Evolutionary conservation across 2,113 vertebrate genomes (phyloP).

Genomic region (Clupea harengus): DNA sequence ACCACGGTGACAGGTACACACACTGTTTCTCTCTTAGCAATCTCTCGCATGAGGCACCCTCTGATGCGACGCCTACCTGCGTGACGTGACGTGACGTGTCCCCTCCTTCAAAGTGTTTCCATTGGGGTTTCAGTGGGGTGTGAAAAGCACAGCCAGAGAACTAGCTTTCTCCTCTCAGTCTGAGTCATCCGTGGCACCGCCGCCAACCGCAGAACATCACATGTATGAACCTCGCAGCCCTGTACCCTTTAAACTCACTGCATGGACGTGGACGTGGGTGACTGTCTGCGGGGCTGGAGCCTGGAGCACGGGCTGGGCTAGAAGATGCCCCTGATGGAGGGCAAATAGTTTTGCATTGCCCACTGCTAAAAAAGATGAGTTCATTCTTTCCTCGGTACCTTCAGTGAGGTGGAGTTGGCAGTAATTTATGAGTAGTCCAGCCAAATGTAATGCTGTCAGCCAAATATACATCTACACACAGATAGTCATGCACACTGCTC

Average conservation of each 20-base stretch:
- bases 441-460: background rate
- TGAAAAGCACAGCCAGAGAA: constrained; percentile 45
- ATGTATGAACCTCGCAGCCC: constrained; percentile 56
- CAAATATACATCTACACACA: background rate
- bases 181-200: constrained; percentile 62
- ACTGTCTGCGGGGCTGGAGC: background rate
- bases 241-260: constrained; percentile 24
- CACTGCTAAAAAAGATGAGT: background rate
- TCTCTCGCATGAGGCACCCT: background rate
- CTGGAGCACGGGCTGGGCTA: background rate
- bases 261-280: background rate
- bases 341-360: background rate
- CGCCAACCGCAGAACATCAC: constrained; percentile 57
- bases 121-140: constrained; percentile 39
- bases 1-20: too few relatives aligned
- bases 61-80: background rate
- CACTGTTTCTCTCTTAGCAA: background rate
- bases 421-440: background rate
- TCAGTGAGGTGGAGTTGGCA: background rate
- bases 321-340: background rate
- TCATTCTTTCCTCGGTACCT: background rate
- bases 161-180: constrained; percentile 63
- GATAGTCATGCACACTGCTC: background rate
- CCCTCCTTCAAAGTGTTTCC: constrained; percentile 62
- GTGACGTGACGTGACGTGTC: constrained; percentile 25